Evolutionary conservation across 2,888 invertebrate species (phyloP), one percentile per base, ranked within the genome.

Genomic region (Phragmatobia fuliginosa): DNA sequence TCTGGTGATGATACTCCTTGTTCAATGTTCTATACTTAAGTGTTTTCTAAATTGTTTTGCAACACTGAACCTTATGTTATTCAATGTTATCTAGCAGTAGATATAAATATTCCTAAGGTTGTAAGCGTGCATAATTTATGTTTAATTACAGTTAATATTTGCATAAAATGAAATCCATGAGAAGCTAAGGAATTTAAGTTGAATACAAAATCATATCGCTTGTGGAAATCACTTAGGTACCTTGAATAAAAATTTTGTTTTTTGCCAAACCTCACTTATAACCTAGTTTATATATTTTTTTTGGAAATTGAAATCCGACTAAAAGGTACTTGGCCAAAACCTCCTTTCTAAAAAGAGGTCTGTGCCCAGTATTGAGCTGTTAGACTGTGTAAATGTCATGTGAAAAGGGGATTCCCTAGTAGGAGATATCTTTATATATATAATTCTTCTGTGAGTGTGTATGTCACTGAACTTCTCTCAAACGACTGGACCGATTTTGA

Each of bases 41-140:
- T 49, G 16, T 25, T 56, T 25, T 56, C 52, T 56, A 14, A 1
- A 32, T 45, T 62, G 31, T 71, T 73, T 70, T 70, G 71, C 56
- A 71, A 75, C 58, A 65, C 49, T 68, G 71, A 31, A 65, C 59
- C 58, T 21, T 80, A 73, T 71, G 70, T 67, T 64, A 62, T 73
- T 66, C 68, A 60, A 71, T 65, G 68, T 78, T 80, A 80, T 67
- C 65, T 61, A 31, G 25, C 59, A 28, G 25, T 10, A 56, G 52
- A 66, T 71, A 76, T 81, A 70, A 73, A 76, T 81, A 78, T 68
- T 72, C 25, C 11, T 61, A 71, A 76, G 68, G 76, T 78, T 73
- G 64, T 38, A 68, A 62, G 21, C n/a, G 61, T 59, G 70, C 58
- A 77, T 68, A 70, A 75, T 71, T 84, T 79, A 76, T 72, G 68